Conservation (phyloP, 1,140 invertebrate species). For the Halotydeus destructor region DNA sequence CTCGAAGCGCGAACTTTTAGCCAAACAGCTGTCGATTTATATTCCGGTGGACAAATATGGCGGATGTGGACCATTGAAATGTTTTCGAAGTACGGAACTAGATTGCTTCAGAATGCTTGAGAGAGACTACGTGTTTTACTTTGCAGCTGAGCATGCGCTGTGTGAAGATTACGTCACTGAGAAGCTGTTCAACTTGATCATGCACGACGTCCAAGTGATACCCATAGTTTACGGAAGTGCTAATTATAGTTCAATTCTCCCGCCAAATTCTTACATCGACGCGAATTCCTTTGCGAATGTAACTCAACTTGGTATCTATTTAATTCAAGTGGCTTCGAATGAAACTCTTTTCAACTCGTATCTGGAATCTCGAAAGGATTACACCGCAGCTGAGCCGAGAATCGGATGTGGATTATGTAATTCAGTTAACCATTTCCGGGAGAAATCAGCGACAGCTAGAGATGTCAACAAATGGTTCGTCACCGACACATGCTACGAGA, state of each 20-base stretch:
- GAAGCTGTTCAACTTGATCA: constrained; percentile 15
- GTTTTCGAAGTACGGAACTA: constrained; percentile 13
- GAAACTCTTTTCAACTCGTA: constrained; percentile 20
- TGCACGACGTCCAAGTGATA: constrained; percentile 14
- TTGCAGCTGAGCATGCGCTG: constrained; percentile 25
- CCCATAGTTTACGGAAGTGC: constrained; percentile 18
- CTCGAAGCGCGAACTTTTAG: constrained; percentile 24
- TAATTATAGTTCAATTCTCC: constrained; percentile 19
- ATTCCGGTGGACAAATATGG: constrained; percentile 31
- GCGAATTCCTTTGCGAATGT: constrained; percentile 19
- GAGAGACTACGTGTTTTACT: constrained; percentile 22
- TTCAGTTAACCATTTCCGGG: no score
- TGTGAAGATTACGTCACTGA: constrained; percentile 29
- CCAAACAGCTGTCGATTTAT: constrained; percentile 23
- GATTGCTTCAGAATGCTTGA: constrained; percentile 15
- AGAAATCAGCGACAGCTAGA: no score
- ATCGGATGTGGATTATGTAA: no score
- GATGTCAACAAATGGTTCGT: no score
- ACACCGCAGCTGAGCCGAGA: no score
- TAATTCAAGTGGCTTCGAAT: constrained; percentile 18
- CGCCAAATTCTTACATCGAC: constrained; percentile 24
- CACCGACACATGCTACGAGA: no score
- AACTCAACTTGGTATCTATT: constrained; percentile 18
- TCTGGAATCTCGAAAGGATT: constrained; percentile 20
- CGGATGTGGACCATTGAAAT: constrained; percentile 24